phyloP scores from a whole-genome alignment of 2,797 vertebrate genomes.

The Trachops cirrhosus region DNA sequence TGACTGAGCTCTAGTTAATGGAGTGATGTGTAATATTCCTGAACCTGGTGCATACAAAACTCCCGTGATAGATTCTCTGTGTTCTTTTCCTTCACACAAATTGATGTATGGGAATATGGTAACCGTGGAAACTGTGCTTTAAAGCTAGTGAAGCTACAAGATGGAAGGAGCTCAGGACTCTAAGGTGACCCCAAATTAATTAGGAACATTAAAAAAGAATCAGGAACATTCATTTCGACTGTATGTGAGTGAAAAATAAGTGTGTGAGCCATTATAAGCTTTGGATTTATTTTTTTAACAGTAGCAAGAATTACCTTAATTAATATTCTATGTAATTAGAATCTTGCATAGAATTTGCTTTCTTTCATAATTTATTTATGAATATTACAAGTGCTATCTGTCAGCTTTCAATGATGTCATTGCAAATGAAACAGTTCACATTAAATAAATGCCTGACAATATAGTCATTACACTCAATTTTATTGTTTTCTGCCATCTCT shows the following conservation, averaged over 20 bases:
- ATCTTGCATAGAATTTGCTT: conserved; percentile 62
- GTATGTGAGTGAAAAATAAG: neutral
- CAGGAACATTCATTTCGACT: neutral
- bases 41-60: neutral
- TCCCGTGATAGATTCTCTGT: neutral
- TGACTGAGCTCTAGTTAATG: neutral
- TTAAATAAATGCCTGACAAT: conserved; percentile 45
- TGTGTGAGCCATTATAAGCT: neutral
- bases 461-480: conserved; percentile 57
- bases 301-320: neutral
- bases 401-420: conserved; percentile 25
- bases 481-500: neutral
- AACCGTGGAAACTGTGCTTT: neutral
- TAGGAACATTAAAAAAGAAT: neutral
- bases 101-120: neutral
- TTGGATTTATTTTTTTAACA: neutral
- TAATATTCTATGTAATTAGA: conserved; percentile 53
- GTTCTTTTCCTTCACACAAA: neutral
- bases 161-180: neutral
- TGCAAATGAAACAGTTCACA: conserved; percentile 67
- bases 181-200: neutral
- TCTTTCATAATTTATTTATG: conserved; percentile 61
- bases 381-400: conserved; percentile 64
- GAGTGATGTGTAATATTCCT: neutral
- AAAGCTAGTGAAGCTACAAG: neutral